phyloP scores from a whole-genome alignment of 2,888 invertebrate genomes.

The Lampropteryx suffumata region DNA sequence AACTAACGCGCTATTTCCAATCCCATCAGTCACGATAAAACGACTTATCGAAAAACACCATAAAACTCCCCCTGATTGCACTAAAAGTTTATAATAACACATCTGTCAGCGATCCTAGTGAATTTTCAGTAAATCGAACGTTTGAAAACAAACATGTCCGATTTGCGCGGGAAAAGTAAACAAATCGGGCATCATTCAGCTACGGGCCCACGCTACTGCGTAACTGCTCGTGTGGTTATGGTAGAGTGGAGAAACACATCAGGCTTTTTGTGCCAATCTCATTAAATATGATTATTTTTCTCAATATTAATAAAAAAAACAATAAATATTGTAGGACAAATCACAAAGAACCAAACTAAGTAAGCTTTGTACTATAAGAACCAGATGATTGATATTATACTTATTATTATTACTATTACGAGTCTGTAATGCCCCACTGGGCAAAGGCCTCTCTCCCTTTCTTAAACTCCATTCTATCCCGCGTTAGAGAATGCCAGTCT shows the following conservation, averaged over 20 bases:
- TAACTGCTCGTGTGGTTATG: slow-evolving; percentile 45
- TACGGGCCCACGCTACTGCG: slow-evolving; percentile 66
- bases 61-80: slow-evolving; percentile 24
- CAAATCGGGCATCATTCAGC: slow-evolving; percentile 66
- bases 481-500: too few relatives aligned
- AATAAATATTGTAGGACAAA: too few relatives aligned
- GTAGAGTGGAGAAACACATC: not conserved
- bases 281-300: too few relatives aligned
- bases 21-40: slow-evolving; percentile 5
- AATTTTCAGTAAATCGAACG: slow-evolving; percentile 72
- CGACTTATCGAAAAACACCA: slow-evolving; percentile 16
- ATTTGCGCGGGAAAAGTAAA: slow-evolving; percentile 54
- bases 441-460: too few relatives aligned
- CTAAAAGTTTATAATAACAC: slow-evolving; percentile 47
- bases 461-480: too few relatives aligned
- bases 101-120: slow-evolving; percentile 69
- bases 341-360: too few relatives aligned
- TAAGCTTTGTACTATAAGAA: too few relatives aligned
- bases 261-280: slow-evolving; percentile 4
- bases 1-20: not conserved
- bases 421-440: too few relatives aligned
- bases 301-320: too few relatives aligned
- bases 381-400: too few relatives aligned
- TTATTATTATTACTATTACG: too few relatives aligned
- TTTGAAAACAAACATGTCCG: slow-evolving; percentile 67